phyloP scores from a whole-genome alignment of 2,797 vertebrate species.

The Lemur catta region DNA sequence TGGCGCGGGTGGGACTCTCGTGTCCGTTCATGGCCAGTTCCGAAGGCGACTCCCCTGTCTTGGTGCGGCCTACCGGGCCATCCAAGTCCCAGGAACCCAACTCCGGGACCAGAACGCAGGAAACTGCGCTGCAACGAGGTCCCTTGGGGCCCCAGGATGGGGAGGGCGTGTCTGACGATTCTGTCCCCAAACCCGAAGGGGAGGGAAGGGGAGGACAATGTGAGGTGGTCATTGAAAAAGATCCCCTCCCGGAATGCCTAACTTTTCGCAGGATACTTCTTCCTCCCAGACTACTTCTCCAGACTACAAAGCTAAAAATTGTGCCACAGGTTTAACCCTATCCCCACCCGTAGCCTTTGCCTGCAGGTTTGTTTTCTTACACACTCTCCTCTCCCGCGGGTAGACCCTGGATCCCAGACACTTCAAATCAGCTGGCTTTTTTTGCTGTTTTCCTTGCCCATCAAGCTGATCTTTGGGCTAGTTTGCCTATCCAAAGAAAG shows the following conservation, averaged over 20 bases:
- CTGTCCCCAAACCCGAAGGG: background rate
- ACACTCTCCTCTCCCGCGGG: background rate
- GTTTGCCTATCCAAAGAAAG: conserved; percentile 9
- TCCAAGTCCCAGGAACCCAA: background rate
- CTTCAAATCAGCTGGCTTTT: background rate
- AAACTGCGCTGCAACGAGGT: background rate
- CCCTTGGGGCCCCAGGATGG: background rate
- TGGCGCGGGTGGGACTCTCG: background rate
- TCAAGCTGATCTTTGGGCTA: background rate
- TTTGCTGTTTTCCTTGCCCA: background rate
- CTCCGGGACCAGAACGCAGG: background rate
- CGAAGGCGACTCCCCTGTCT: background rate
- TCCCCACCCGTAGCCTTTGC: background rate
- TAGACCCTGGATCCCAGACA: background rate
- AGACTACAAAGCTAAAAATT: background rate
- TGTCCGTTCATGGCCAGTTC: background rate
- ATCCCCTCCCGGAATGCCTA: background rate
- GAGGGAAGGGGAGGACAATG: background rate
- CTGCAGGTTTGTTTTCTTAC: background rate
- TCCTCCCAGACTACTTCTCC: background rate
- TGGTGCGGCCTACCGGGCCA: background rate
- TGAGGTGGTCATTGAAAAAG: background rate
- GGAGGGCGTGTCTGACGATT: conserved; percentile 58
- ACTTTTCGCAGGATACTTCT: background rate
- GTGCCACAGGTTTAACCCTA: background rate